Percentiles rank a stretch among this genome's conserved stretches.
These are phyloP conservation scores for Globodera ellingtonae DNA, from an alignment of 1,140 invertebrate species.

Conservation along the genomic window DNA sequence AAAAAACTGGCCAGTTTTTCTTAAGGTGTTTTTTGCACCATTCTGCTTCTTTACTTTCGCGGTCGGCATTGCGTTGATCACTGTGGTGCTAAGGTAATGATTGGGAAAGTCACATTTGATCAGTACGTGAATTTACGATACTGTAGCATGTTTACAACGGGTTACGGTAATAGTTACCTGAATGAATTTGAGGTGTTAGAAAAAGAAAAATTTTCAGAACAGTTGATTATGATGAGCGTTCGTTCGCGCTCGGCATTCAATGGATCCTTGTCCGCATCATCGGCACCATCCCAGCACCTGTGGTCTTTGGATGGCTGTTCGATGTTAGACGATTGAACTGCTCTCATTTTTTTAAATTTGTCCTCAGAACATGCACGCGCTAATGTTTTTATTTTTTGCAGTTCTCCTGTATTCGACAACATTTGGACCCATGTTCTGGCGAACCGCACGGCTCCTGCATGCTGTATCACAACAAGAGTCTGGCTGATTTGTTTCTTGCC, in stretches of 20 bases:
- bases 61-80: constrained; percentile 63
- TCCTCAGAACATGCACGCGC: neutral
- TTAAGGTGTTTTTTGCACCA: constrained; percentile 55
- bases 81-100: constrained; percentile 60
- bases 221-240: constrained; percentile 62
- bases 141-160: too few relatives aligned
- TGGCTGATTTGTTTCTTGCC: constrained; percentile 62
- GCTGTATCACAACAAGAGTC: constrained; percentile 61
- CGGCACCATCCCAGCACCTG: constrained; percentile 63
- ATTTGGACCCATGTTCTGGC: constrained; percentile 59
- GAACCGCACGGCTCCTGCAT: constrained; percentile 57
- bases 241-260: constrained; percentile 64
- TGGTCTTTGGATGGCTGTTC: constrained; percentile 65
- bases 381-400: neutral
- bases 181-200: neutral
- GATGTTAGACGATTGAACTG: constrained; percentile 47
- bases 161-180: constrained; percentile 3
- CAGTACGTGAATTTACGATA: too few relatives aligned
- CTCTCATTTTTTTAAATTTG: neutral
- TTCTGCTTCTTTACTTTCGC: constrained; percentile 65
- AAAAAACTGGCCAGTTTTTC: neutral
- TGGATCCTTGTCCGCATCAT: constrained; percentile 64
- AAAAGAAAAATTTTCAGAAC: constrained; percentile 52
- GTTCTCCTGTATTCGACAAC: constrained; percentile 60
- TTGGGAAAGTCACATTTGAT: neutral